A percentile compares a stretch with the other conserved stretches of the same genome.
These are phyloP conservation scores for Agrenia bidenticulata DNA, from an alignment of 2,888 invertebrate species.

Conservation along the genomic window DNA sequence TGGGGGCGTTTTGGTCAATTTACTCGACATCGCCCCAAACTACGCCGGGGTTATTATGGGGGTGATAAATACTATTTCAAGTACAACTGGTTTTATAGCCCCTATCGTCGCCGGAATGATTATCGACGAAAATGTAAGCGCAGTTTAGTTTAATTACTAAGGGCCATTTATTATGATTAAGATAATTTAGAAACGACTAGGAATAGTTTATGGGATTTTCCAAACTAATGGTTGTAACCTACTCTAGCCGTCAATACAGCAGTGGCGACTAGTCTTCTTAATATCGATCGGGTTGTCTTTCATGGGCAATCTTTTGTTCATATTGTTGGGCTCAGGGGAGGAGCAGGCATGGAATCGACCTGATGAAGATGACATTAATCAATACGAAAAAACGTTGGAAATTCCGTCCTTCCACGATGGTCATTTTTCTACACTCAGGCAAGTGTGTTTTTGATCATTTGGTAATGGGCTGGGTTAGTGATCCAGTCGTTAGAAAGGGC, in stretches of 20 bases:
- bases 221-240: background rate
- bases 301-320: constrained; percentile 43
- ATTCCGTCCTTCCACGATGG: too few species aligned
- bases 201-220: too few species aligned
- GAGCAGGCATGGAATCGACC: constrained; percentile 48
- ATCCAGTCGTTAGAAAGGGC: too few species aligned
- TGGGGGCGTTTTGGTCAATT: constrained; percentile 59
- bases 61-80: constrained; percentile 44
- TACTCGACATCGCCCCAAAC: constrained; percentile 75
- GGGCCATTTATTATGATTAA: too few species aligned
- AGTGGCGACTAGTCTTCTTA: constrained; percentile 47
- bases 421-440: too few species aligned
- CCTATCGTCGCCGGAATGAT: constrained; percentile 48
- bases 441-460: too few species aligned
- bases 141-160: too few species aligned
- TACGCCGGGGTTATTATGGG: constrained; percentile 60
- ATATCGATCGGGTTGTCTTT: constrained; percentile 38
- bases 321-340: constrained; percentile 42
- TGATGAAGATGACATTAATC: too few species aligned
- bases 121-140: constrained; percentile 42
- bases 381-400: too few species aligned
- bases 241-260: constrained; percentile 32
- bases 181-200: too few species aligned
- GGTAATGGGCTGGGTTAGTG: too few species aligned
- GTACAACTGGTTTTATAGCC: constrained; percentile 37